These are phyloP conservation scores for Steinernema scapterisci DNA, from an alignment of 2,888 invertebrate genomes.

Conservation along the genomic window DNA sequence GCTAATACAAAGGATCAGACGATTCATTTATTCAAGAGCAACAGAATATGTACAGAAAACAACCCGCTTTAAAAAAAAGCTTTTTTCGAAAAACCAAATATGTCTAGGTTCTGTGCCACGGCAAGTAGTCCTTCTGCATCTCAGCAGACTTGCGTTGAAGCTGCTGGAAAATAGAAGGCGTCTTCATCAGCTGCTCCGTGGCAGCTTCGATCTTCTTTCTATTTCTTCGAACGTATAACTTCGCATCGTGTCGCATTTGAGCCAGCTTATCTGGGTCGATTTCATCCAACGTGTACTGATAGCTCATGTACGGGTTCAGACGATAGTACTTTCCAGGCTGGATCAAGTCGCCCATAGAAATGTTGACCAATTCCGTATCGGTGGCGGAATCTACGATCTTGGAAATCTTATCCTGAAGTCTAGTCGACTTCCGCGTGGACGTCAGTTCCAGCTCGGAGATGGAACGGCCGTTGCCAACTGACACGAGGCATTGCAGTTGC, in stretches of 20 bases:
- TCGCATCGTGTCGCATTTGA: slow-evolving; percentile 78
- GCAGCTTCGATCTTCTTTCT: slow-evolving; percentile 74
- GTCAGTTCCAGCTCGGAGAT: slow-evolving; percentile 61
- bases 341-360: slow-evolving; percentile 78
- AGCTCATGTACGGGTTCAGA: slow-evolving; percentile 81
- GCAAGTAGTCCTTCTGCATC: background rate
- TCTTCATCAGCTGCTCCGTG: slow-evolving; percentile 47
- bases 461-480: slow-evolving; percentile 78
- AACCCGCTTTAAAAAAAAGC: background rate
- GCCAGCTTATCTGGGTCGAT: slow-evolving; percentile 75
- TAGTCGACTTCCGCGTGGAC: slow-evolving; percentile 22
- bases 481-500: slow-evolving; percentile 79
- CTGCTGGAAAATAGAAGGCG: slow-evolving; percentile 19
- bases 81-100: background rate
- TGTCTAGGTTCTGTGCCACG: background rate
- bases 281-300: slow-evolving; percentile 80
- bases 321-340: slow-evolving; percentile 73
- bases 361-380: slow-evolving; percentile 84
- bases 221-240: slow-evolving; percentile 81
- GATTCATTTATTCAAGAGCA: background rate
- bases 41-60: slow-evolving; percentile 15
- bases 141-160: background rate
- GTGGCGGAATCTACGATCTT: slow-evolving; percentile 84
- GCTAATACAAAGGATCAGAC: no score
- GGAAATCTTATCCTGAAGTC: slow-evolving; percentile 78